Conservation (phyloP, 2,888 invertebrate species). For the Sthenelais limicola region DNA sequence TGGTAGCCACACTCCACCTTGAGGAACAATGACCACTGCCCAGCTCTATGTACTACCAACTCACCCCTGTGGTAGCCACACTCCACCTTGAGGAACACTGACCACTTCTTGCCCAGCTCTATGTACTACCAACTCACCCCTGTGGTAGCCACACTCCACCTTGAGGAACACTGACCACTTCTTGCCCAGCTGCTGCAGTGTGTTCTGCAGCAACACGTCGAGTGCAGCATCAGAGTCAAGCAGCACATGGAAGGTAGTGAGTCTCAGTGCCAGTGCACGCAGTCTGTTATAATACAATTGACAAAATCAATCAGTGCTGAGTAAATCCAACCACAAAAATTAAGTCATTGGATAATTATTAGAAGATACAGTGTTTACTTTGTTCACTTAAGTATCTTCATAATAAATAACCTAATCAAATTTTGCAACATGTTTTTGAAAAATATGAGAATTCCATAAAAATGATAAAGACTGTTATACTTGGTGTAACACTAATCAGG, state of each 20-base stretch:
- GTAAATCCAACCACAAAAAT: too few species aligned
- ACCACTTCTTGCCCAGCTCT: constrained; percentile 67
- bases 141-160: constrained; percentile 64
- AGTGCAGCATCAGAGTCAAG: constrained; percentile 57
- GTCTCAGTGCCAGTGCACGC: constrained; percentile 53
- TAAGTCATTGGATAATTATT: too few species aligned
- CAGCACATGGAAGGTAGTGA: constrained; percentile 66
- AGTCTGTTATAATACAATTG: constrained; percentile 46
- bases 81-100: constrained; percentile 67
- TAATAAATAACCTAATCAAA: too few species aligned
- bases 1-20: constrained; percentile 64
- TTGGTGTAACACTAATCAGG: too few species aligned
- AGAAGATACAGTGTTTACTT: too few species aligned
- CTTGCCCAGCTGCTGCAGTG: constrained; percentile 55
- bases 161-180: constrained; percentile 68
- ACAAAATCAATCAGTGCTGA: background rate
- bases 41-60: too few species aligned
- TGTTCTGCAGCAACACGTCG: constrained; percentile 50
- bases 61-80: constrained; percentile 66
- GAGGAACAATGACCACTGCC: too few species aligned
- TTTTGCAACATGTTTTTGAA: too few species aligned
- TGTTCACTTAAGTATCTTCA: too few species aligned
- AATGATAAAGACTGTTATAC: too few species aligned
- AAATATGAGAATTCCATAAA: too few species aligned
- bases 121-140: constrained; percentile 66